Evolutionary conservation across 2,888 invertebrate genomes (phyloP), one percentile per base, ranked within the genome.

Genomic region (Podabrus alpinus): DNA sequence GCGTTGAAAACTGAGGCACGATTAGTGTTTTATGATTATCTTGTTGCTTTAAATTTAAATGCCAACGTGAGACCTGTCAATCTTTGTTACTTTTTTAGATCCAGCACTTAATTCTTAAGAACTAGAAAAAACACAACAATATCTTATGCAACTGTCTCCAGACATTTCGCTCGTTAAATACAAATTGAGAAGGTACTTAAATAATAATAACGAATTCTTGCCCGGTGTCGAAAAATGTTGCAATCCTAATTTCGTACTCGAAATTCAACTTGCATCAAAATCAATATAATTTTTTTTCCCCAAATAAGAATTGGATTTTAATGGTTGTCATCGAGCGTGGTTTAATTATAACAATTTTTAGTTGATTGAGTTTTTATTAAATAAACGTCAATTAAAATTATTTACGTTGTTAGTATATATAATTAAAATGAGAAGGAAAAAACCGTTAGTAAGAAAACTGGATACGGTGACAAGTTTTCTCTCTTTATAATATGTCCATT

Each of bases 1-100:
- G 69, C 76, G 75, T 72, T 77, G 79, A 80, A 77, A 80, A 79
- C 79, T 75, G 72, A 79, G 69, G 79, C 79, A 79, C 79, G 79
- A 80, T 75, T 78, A 76, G 76, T 80, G 78, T 79, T 80, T 80
- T 80, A 80, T 78, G 77, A 77, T 75, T 67, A 69, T 73, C 71
- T 73, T 71, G 71, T 76, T 73, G 73, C 72, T 72, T 74, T 77
- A 77, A 77, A 77, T 77, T 77, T 77, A 77, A 77, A 76, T 69
- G 71, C 76, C 76, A 72, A 72, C 72, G 69, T 69, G 69, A 72
- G 66, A 17, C 71, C 73, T 73, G 76, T 76, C 76, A 76, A 73
- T 71, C 76, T 69, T 69, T 70, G 68, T 73, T 76, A 71, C 70
- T 73, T 76, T 73, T 76, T 76, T 61, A 59, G 45, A 45, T 45